Evolutionary conservation across 2,888 invertebrate genomes (phyloP).

Genomic region (Lithophane socia): DNA sequence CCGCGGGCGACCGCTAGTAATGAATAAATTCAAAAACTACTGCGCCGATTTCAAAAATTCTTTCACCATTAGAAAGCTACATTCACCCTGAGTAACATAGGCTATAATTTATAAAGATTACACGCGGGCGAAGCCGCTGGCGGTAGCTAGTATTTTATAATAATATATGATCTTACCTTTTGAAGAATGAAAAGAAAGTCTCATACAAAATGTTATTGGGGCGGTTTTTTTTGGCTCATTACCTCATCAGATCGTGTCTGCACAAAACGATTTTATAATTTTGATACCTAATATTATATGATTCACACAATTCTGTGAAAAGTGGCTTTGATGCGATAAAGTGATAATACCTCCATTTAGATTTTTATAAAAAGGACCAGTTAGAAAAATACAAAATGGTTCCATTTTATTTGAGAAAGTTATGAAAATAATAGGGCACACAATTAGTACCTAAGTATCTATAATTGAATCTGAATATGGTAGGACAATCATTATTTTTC

Average conservation of each 20-base stretch:
- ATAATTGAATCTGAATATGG: neutral
- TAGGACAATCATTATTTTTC: neutral
- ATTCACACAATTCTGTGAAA: conserved; percentile 6
- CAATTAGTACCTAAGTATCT: neutral
- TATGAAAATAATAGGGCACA: neutral
- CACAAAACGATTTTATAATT: conserved; percentile 10
- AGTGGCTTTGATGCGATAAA: conserved; percentile 1
- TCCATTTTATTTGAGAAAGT: neutral
- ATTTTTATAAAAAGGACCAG: neutral
- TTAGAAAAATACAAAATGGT: neutral
- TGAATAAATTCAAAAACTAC: too few species aligned
- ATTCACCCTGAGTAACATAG: too few species aligned
- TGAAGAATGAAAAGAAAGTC: neutral
- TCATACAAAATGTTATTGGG: neutral
- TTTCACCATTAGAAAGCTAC: too few species aligned
- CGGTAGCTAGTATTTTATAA: too few species aligned
- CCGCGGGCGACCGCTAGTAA: too few species aligned
- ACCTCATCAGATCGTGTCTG: neutral
- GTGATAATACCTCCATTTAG: conserved; percentile 6
- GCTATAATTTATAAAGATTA: too few species aligned
- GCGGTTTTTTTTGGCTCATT: neutral
- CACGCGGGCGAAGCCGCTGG: too few species aligned
- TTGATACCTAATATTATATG: neutral
- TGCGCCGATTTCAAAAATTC: too few species aligned
- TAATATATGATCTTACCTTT: neutral